Percentiles rank a stretch among this genome's conserved stretches.
Evolutionary conservation across 2,113 vertebrate species (phyloP).

Genomic region (Cyanocitta stelleri): DNA sequence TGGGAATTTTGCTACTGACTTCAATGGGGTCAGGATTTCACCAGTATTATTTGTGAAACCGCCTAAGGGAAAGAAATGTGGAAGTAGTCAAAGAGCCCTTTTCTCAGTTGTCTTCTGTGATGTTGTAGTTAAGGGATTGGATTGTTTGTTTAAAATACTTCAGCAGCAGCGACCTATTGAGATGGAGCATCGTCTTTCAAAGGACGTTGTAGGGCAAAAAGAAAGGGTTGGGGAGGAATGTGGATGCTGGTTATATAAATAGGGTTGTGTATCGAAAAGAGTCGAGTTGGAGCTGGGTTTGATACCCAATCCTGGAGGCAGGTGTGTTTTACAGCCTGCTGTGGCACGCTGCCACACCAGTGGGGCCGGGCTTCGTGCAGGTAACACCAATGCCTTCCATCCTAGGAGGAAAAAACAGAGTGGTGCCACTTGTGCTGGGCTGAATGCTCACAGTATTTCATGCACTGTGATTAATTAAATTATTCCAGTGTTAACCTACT

Average conservation of each 20-base stretch:
- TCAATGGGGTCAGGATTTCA: not conserved
- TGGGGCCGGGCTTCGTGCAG: not conserved
- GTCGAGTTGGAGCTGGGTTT: not conserved
- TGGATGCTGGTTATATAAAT: not conserved
- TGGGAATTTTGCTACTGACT: not conserved
- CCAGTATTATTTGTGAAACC: not conserved
- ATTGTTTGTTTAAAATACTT: constrained; percentile 38
- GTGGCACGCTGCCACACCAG: not conserved
- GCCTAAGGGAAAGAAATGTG: not conserved
- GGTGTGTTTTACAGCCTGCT: not conserved
- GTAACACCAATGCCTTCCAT: not conserved
- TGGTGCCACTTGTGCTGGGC: constrained; percentile 12
- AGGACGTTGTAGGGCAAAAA: not conserved
- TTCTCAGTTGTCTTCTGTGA: not conserved
- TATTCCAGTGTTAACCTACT: constrained; percentile 53
- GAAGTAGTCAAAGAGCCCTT: not conserved
- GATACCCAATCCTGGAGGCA: not conserved
- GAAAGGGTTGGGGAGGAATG: not conserved
- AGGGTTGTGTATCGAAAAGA: not conserved
- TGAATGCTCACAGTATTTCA: constrained; percentile 44
- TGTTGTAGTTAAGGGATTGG: not conserved
- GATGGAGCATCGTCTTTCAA: not conserved
- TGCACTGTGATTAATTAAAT: constrained; percentile 50
- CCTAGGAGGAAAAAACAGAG: not conserved
- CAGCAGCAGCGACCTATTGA: not conserved